These are phyloP conservation scores for Pangasianodon hypophthalmus DNA, from an alignment of 2,113 vertebrate genomes.

Conservation along the genomic window DNA sequence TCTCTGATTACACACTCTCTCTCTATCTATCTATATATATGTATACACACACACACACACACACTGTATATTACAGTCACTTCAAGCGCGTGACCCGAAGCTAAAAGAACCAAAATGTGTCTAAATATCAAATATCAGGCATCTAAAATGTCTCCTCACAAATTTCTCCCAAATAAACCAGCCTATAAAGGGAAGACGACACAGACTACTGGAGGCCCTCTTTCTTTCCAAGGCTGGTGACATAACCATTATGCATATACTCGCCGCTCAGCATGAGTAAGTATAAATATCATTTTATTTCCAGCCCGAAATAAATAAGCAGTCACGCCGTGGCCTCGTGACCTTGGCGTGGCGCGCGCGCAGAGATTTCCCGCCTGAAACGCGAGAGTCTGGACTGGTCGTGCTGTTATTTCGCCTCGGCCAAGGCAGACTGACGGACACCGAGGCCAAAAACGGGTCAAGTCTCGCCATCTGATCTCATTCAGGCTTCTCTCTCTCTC, in stretches of 20 bases:
- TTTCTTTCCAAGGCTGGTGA: constrained; percentile 48
- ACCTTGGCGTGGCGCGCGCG: constrained; percentile 20
- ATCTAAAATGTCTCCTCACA: not conserved
- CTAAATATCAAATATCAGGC: not conserved
- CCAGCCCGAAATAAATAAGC: constrained; percentile 39
- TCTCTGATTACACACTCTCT: not conserved
- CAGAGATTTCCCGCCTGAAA: constrained; percentile 53
- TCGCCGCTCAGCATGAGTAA: constrained; percentile 24
- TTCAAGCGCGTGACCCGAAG: not conserved
- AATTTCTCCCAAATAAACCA: constrained; percentile 26
- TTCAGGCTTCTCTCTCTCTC: constrained; percentile 36
- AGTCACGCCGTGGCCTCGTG: constrained; percentile 28
- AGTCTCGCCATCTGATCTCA: constrained; percentile 59
- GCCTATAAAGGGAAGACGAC: constrained; percentile 16
- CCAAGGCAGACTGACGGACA: constrained; percentile 57
- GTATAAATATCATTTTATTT: constrained; percentile 45
- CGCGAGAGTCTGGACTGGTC: constrained; percentile 44
- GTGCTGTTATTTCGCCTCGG: constrained; percentile 55
- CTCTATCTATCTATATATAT: not conserved
- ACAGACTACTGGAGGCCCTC: not conserved
- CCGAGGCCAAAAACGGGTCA: constrained; percentile 48
- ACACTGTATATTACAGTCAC: not conserved
- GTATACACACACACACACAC: not conserved
- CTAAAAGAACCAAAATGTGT: not conserved
- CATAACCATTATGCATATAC: constrained; percentile 23